Conservation (phyloP, 1,140 invertebrate genomes). For the Berghia stephanieae region DNA sequence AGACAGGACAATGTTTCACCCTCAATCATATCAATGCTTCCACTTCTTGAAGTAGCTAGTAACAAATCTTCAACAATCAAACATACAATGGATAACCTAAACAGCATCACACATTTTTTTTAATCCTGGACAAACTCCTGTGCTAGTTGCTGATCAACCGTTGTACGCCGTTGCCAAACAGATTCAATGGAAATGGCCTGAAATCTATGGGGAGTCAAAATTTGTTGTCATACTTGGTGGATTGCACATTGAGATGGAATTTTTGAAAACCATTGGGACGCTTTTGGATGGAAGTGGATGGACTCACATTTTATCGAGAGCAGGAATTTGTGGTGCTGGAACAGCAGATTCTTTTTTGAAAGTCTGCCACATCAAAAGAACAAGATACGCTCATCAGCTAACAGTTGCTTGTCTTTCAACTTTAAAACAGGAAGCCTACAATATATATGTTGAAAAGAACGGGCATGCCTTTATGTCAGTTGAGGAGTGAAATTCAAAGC, state of each 20-base stretch:
- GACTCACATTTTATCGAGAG: constrained; percentile 27
- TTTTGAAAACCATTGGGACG: constrained; percentile 35
- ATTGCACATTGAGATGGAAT: constrained; percentile 34
- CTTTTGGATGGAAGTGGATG: constrained; percentile 47
- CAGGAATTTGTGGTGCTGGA: constrained; percentile 16
- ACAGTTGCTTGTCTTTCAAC: constrained; percentile 20
- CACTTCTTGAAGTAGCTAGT: no score
- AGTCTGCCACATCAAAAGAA: constrained; percentile 33
- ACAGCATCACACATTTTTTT: constrained; percentile 20
- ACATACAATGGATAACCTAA: constrained; percentile 40
- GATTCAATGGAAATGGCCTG: constrained; percentile 46
- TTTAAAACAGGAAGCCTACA: constrained; percentile 2
- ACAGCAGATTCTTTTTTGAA: constrained; percentile 37
- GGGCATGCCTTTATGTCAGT: background rate
- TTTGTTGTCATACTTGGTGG: constrained; percentile 36
- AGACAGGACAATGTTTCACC: no score
- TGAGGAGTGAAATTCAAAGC: constrained; percentile 9
- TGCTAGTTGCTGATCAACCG: constrained; percentile 41
- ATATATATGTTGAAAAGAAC: background rate
- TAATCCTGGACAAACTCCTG: constrained; percentile 37
- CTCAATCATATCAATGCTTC: no score
- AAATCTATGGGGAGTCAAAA: constrained; percentile 43
- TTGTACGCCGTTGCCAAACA: constrained; percentile 38
- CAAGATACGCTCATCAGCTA: constrained; percentile 36
- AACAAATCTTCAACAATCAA: constrained; percentile 37